Conservation (phyloP, 2,113 vertebrate species). For the Anarhynchus alexandrinus region DNA sequence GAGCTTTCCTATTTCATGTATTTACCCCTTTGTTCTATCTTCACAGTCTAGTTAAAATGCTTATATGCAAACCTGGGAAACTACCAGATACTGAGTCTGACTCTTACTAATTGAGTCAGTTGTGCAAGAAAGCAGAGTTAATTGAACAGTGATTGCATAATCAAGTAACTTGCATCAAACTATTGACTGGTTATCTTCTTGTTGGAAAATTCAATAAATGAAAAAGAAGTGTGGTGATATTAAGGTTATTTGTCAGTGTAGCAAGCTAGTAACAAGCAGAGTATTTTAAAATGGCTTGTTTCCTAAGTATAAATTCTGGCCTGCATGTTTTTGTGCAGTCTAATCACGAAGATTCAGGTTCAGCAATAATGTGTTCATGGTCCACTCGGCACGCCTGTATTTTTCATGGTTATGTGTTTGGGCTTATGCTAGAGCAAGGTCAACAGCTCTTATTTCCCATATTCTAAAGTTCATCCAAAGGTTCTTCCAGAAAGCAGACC, state of each 20-base stretch:
- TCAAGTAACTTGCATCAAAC: not conserved
- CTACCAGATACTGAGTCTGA: not conserved
- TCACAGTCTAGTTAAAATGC: not conserved
- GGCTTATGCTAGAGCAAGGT: not conserved
- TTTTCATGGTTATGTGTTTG: not conserved
- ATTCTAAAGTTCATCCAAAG: not conserved
- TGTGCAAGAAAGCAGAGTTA: not conserved
- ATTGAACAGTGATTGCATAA: not conserved
- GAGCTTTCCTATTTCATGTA: fast-evolving
- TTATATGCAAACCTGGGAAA: not conserved
- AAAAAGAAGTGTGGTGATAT: not conserved
- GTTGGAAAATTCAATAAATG: not conserved
- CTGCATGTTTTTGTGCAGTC: fast-evolving
- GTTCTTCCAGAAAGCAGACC: not conserved
- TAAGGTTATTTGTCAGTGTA: not conserved
- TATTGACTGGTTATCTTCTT: not conserved
- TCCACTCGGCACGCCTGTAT: fast-evolving
- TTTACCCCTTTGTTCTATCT: fast-evolving
- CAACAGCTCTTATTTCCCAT: not conserved
- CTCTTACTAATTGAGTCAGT: not conserved
- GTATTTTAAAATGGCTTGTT: not conserved
- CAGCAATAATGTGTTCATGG: fast-evolving
- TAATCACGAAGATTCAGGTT: not conserved
- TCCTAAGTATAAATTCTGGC: not conserved
- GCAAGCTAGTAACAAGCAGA: not conserved